Percentiles rank a stretch among this genome's conserved stretches.
These are phyloP conservation scores for Luscinia luscinia DNA, from an alignment of 2,797 vertebrate genomes.

Conservation along the genomic window DNA sequence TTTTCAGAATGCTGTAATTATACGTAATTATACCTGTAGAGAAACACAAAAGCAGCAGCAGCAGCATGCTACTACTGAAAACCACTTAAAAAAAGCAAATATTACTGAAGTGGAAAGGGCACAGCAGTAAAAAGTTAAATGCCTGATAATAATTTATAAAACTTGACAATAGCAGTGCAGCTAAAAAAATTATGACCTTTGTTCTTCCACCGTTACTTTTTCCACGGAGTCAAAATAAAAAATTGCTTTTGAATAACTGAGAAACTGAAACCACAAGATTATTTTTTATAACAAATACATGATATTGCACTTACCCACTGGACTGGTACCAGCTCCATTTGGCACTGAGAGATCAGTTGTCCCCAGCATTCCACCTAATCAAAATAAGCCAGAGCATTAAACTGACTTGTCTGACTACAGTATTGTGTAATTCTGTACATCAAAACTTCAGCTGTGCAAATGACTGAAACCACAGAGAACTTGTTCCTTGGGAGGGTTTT, in stretches of 20 bases:
- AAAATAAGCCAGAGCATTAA: neutral
- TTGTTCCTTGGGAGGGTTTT: neutral
- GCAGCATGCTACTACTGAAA: neutral
- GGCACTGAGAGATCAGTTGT: constrained; percentile 88
- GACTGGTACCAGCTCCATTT: constrained; percentile 89
- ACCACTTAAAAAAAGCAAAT: neutral
- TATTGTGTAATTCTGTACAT: fast-evolving
- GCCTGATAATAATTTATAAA: neutral
- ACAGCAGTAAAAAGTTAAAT: neutral
- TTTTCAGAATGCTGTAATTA: neutral
- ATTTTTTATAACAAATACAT: neutral
- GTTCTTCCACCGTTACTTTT: neutral
- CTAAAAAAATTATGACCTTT: neutral
- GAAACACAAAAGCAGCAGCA: neutral
- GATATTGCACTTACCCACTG: constrained; percentile 83
- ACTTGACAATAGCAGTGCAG: neutral
- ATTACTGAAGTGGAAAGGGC: neutral
- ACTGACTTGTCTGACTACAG: neutral
- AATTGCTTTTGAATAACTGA: neutral
- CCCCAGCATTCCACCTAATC: constrained; percentile 89
- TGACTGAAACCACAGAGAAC: fast-evolving
- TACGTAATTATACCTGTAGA: neutral
- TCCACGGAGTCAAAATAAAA: neutral
- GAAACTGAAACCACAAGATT: neutral
- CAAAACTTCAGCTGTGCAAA: neutral